Conservation (phyloP, 2,797 vertebrate genomes). For the Liasis olivaceus region DNA sequence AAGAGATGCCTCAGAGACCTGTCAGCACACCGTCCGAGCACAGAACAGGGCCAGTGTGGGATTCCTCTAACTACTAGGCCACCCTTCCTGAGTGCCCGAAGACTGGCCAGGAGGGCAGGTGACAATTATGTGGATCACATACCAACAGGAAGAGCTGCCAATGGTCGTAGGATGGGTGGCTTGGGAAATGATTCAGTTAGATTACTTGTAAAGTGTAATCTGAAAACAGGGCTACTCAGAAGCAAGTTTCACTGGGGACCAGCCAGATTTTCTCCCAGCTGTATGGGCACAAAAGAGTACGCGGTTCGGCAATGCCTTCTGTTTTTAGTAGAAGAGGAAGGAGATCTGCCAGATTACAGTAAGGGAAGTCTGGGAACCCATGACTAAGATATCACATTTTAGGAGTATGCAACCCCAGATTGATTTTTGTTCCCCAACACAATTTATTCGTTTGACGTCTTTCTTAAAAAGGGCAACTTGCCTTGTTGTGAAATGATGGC, state of each 20-base stretch:
- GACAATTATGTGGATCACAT: not conserved
- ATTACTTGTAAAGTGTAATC: not conserved
- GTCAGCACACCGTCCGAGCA: not conserved
- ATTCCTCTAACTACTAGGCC: constrained; percentile 46
- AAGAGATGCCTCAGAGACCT: not conserved
- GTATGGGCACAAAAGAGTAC: not conserved
- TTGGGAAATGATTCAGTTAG: constrained; percentile 61
- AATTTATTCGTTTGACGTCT: not conserved
- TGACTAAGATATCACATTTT: not conserved
- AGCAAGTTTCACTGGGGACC: not conserved
- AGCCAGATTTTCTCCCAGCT: not conserved
- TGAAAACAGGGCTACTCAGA: not conserved
- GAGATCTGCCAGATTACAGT: not conserved
- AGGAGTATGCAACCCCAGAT: not conserved
- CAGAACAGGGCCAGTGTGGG: not conserved
- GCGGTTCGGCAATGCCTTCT: not conserved
- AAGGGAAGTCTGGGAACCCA: not conserved
- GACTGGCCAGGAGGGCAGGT: not conserved
- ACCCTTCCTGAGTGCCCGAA: constrained; percentile 50
- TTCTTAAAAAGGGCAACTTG: not conserved
- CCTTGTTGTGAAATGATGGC: not conserved
- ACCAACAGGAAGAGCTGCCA: constrained; percentile 39
- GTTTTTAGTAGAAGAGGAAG: not conserved
- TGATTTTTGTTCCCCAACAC: not conserved
- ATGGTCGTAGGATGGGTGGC: not conserved